Conservation (phyloP, 2,888 invertebrate genomes). For the Cheilosia vernalis region DNA sequence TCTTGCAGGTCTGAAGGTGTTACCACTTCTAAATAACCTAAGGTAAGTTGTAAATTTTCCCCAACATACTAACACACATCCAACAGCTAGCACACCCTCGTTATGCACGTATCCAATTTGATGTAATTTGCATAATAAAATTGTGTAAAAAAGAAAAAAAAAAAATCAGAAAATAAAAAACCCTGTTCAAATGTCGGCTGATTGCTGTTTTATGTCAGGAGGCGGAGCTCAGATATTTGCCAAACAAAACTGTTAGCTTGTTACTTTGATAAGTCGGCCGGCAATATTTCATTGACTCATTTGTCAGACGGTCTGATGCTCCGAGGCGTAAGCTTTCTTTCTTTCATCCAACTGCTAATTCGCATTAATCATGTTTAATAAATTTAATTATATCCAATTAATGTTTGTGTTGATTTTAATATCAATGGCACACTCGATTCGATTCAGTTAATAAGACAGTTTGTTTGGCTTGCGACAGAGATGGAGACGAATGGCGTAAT, state of each 20-base stretch:
- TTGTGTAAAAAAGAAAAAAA: conserved; percentile 1
- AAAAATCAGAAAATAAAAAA: conserved; percentile 2
- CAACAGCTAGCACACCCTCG: conserved; percentile 31
- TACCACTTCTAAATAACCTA: conserved; percentile 93
- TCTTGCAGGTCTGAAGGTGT: conserved; percentile 91
- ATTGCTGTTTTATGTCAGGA: conserved; percentile 44
- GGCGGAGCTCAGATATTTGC: conserved; percentile 56
- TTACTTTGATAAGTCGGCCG: conserved; percentile 31
- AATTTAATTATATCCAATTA: conserved; percentile 59
- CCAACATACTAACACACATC: conserved; percentile 1
- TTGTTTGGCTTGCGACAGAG: not conserved
- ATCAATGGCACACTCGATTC: conserved; percentile 48
- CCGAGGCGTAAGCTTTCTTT: conserved; percentile 13
- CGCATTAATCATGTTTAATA: conserved; percentile 51
- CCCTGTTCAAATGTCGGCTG: conserved; percentile 15
- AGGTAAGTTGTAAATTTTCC: conserved; percentile 86
- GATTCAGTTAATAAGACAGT: conserved; percentile 34
- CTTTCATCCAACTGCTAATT: conserved; percentile 17
- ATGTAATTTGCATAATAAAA: conserved; percentile 53
- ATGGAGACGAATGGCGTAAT: conserved; percentile 36
- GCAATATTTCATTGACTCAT: conserved; percentile 33
- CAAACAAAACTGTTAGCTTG: conserved; percentile 43
- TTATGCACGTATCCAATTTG: conserved; percentile 38
- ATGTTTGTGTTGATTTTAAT: conserved; percentile 51
- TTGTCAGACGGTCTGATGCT: conserved; percentile 1